Base-by-base conservation (phyloP, 2,113 vertebrate genomes). In the Forbesichthys agassizii region DNA sequence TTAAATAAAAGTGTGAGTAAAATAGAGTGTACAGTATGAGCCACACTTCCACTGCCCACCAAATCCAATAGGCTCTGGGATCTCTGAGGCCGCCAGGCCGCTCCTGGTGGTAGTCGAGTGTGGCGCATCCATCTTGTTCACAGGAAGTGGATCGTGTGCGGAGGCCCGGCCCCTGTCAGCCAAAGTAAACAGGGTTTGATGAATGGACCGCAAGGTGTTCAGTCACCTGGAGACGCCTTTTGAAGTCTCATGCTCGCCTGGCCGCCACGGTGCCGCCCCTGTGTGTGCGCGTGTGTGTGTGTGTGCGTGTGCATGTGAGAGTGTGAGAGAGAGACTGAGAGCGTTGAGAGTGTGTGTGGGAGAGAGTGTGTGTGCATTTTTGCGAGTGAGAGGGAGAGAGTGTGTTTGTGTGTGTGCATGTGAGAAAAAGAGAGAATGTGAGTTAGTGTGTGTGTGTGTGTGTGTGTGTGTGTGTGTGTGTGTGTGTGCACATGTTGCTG, bases 181-280 rank as follows among this genome's bases (percentile, higher is more conserved):
- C 92, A 92, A 92, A 91, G 94, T 93, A 96, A 96, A 96, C 94
- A 95, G 90, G 89, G 72, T 88, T 94, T 96, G 95, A 95, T 95
- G 91, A 96, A 97, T 95, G 94, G 94, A 93, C 93, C 92, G 94
- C 91, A 95, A 97, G 95, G 95, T 98, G 94, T 91, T 94, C 94
- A 94, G 93, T 96, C 94, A 97, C 95, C 96, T 97, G 95, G 94
- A 95, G 94, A 93, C 92, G 83, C 93, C 89, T 92, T 93, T 94
- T 92, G 88, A 93, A 94, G 93, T 92, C 89, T 90, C 89, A 90
- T 88, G 91, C 62, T 86, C 91, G 46, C 88, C 92, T 90, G 91
- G 90, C 92, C 91, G 91, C 92, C 92, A 80, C 88, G 3, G 58
- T 7, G 33, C 33, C 11, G 52, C 8, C 51, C 11, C 60, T 53